Conservation (phyloP, 1,140 invertebrate species). For the Diachasmimorpha longicaudata region DNA sequence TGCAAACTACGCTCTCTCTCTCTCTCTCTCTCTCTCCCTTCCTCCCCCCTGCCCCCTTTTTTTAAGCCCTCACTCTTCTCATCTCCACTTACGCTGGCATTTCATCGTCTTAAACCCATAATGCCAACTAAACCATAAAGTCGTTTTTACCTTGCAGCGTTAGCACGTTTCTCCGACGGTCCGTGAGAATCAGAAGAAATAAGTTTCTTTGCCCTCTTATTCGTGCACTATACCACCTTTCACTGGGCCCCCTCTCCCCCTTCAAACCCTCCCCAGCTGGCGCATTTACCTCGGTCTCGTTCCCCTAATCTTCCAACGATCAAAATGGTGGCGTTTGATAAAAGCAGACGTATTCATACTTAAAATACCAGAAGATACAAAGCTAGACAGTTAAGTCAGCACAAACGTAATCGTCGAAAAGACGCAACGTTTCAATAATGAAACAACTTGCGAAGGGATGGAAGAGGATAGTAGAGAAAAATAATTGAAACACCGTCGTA, state of each 20-base stretch:
- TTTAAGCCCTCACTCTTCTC: not conserved
- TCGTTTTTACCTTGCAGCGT: slow-evolving; percentile 5
- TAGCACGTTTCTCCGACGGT: not conserved
- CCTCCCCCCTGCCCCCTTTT: too few species aligned
- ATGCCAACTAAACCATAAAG: slow-evolving; percentile 4
- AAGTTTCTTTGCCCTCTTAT: not conserved
- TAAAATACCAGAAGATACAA: slow-evolving; percentile 16
- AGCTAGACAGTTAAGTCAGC: slow-evolving; percentile 48
- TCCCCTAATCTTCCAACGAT: slow-evolving; percentile 16
- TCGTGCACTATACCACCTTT: not conserved
- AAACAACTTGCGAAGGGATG: slow-evolving; percentile 1
- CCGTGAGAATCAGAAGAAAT: slow-evolving; percentile 8
- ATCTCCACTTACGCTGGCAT: not conserved
- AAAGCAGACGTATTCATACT: not conserved
- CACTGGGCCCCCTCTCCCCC: not conserved
- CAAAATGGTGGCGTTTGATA: slow-evolving; percentile 10
- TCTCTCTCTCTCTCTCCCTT: too few species aligned
- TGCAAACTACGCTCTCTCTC: not conserved
- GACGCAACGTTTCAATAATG: slow-evolving; percentile 38
- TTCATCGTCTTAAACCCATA: slow-evolving; percentile 7
- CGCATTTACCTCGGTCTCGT: not conserved
- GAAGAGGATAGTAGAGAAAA: slow-evolving; percentile 20
- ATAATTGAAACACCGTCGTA: slow-evolving; percentile 16
- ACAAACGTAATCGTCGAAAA: slow-evolving; percentile 37
- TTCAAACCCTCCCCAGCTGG: not conserved